These are phyloP conservation scores for Leucoraja ocellata DNA, from an alignment of 2,797 vertebrate species.

Conservation along the genomic window DNA sequence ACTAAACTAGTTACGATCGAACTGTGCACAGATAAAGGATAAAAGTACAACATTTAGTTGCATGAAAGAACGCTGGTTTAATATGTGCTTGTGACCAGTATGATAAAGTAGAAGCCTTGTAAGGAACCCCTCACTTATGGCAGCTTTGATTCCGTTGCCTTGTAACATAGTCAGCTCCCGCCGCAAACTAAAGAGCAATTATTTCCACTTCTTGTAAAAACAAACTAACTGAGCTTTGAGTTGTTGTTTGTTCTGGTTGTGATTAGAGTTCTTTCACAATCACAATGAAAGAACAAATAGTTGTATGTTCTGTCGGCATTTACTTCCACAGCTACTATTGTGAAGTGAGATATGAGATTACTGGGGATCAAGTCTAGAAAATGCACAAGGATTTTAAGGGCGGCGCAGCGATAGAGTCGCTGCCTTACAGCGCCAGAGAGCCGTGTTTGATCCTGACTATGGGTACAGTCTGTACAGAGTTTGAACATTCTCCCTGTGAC, in stretches of 20 bases:
- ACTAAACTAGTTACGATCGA: no score
- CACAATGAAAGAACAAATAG: background rate
- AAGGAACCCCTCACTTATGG: background rate
- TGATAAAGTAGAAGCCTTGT: background rate
- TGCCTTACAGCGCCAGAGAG: no score
- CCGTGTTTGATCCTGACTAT: no score
- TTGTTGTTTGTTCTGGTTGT: background rate
- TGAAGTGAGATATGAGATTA: background rate
- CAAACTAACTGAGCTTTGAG: background rate
- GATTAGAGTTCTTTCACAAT: background rate
- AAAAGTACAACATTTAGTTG: no score
- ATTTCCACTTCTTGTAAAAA: background rate
- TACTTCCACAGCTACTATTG: background rate
- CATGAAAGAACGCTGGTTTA: no score
- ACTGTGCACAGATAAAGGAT: no score
- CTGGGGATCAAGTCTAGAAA: background rate
- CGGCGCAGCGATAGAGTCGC: no score
- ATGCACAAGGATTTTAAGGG: background rate
- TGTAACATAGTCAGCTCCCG: background rate
- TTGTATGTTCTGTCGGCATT: background rate
- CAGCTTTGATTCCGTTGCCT: background rate
- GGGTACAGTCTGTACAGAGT: no score
- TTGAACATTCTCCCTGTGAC: no score
- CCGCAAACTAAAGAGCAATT: background rate
- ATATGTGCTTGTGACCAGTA: background rate